Conservation (phyloP, 1,140 invertebrate species). For the Panulirus ornatus region DNA sequence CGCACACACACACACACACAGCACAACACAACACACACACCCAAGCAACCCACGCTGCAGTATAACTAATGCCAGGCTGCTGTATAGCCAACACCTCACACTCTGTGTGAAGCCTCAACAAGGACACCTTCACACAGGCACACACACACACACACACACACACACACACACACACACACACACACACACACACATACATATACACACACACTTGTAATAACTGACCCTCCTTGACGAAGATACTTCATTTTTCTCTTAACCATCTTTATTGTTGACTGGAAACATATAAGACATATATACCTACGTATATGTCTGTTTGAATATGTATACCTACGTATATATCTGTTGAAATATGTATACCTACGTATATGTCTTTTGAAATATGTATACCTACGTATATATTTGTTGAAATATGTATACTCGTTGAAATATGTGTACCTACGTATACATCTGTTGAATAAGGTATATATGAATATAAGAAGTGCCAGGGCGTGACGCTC, state of each 20-base stretch:
- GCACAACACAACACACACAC: neutral
- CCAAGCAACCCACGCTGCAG: neutral
- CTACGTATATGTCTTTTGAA: neutral
- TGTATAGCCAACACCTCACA: too few relatives aligned
- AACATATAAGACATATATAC: too few relatives aligned
- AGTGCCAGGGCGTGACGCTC: too few relatives aligned
- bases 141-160: conserved; percentile 16
- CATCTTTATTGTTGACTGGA: too few relatives aligned
- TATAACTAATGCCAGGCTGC: too few relatives aligned
- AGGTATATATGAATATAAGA: neutral
- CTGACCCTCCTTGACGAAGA: too few relatives aligned
- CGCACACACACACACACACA: neutral
- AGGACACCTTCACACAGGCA: neutral
- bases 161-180: conserved; percentile 3
- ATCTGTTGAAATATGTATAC: neutral
- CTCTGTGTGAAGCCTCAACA: too few relatives aligned
- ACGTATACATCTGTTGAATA: neutral
- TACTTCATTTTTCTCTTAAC: too few relatives aligned
- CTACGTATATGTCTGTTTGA: neutral
- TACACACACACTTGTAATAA: conserved; percentile 13
- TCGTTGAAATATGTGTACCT: neutral
- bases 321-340: neutral
- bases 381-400: neutral
- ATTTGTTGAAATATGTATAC: neutral
- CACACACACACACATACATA: neutral